phyloP scores from a whole-genome alignment of 2,797 vertebrate genomes.

The Pseudochaenichthys georgianus region DNA sequence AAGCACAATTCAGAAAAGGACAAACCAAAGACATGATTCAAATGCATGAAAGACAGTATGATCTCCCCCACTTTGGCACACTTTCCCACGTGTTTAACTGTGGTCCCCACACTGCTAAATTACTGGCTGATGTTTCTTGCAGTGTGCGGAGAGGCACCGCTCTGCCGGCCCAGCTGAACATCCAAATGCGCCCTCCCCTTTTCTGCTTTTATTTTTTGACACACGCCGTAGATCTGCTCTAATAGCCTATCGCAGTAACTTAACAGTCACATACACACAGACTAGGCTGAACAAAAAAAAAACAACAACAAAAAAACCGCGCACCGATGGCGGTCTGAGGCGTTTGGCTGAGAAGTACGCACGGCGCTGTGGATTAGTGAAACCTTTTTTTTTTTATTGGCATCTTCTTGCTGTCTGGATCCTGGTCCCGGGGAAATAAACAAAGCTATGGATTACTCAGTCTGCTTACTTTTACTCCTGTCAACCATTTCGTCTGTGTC shows the following conservation, averaged over 20 bases:
- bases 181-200: conserved; percentile 53
- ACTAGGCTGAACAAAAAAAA: conserved; percentile 37
- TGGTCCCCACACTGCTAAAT: background rate
- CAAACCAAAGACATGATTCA: fast-evolving
- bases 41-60: background rate
- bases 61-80: background rate
- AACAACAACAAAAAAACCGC: conserved; percentile 45
- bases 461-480: conserved; percentile 75
- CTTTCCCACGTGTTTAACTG: conserved; percentile 12
- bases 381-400: conserved; percentile 11
- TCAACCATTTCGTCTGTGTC: conserved; percentile 69
- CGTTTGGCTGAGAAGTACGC: conserved; percentile 58
- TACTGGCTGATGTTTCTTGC: conserved; percentile 5
- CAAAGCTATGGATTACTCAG: conserved; percentile 79
- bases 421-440: conserved; percentile 24
- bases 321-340: conserved; percentile 76
- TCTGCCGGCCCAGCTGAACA: conserved; percentile 35
- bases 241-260: conserved; percentile 48
- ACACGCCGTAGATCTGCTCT: conserved; percentile 42
- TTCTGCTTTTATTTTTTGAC: conserved; percentile 51
- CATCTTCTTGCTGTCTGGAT: conserved; percentile 34
- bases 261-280: conserved; percentile 5
- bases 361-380: conserved; percentile 56
- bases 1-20: background rate
- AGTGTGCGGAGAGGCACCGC: conserved; percentile 57